These are phyloP conservation scores for Galerucella nymphaeae DNA, from an alignment of 2,888 invertebrate genomes.

Conservation along the genomic window DNA sequence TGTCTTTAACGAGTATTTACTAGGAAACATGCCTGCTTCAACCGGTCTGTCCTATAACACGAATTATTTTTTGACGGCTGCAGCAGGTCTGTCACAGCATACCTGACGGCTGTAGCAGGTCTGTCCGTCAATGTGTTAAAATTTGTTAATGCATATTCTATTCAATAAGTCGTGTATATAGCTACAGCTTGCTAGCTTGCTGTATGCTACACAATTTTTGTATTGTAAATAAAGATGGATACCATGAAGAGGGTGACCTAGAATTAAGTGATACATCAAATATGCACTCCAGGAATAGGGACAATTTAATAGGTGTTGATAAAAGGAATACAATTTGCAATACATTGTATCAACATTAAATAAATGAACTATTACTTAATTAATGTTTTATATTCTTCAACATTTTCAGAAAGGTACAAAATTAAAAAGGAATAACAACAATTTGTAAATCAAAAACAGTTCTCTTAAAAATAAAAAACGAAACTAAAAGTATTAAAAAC, in stretches of 20 bases:
- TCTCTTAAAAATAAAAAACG: not conserved
- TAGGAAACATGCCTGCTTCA: too few relatives aligned
- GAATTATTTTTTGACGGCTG: too few relatives aligned
- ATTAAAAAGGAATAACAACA: not conserved
- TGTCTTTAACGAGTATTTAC: too few relatives aligned
- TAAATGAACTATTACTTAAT: not conserved
- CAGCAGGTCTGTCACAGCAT: too few relatives aligned
- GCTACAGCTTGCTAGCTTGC: conserved; percentile 1
- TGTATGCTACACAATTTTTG: not conserved
- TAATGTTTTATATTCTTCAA: not conserved
- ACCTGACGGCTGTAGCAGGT: too few relatives aligned
- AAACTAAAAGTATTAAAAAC: not conserved
- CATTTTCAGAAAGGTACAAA: not conserved
- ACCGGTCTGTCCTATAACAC: too few relatives aligned
- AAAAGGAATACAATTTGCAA: not conserved
- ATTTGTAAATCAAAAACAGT: not conserved
- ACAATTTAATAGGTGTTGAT: not conserved
- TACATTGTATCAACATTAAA: not conserved
- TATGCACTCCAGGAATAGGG: not conserved
- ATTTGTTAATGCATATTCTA: not conserved
- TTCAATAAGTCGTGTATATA: too few relatives aligned
- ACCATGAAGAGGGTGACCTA: not conserved
- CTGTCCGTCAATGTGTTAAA: too few relatives aligned
- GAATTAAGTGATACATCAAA: not conserved
- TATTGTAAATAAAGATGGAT: conserved; percentile 2